These are phyloP conservation scores for Spodoptera exigua DNA, from an alignment of 2,888 invertebrate species.

Conservation along the genomic window DNA sequence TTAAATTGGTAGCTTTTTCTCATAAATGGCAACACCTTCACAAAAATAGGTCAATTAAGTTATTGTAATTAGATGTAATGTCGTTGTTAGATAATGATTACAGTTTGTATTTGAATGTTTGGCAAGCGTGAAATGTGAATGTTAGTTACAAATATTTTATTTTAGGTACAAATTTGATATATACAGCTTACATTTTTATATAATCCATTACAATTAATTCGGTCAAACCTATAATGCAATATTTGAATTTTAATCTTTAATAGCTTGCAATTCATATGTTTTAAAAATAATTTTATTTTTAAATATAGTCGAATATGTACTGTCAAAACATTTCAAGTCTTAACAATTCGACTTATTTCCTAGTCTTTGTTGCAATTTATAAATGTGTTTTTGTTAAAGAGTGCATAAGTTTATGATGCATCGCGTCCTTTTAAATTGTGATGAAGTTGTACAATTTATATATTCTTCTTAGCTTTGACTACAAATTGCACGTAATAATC, in stretches of 20 bases:
- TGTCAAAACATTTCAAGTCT: constrained; percentile 3
- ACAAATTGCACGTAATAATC: constrained; percentile 8
- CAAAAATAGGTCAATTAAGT: constrained; percentile 53
- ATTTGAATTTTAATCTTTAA: constrained; percentile 1
- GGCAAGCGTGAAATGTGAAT: constrained; percentile 25
- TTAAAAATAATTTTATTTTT: constrained; percentile 6
- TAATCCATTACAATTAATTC: constrained; percentile 23
- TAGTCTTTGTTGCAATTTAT: no score
- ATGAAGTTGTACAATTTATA: background rate
- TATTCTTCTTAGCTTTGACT: constrained; percentile 8
- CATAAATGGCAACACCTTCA: constrained; percentile 39
- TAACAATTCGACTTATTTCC: no score
- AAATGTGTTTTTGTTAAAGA: no score
- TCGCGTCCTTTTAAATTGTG: no score
- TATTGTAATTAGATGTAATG: constrained; percentile 48
- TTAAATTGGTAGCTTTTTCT: background rate
- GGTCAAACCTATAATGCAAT: constrained; percentile 5
- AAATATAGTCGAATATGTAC: constrained; percentile 12
- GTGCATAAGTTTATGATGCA: no score
- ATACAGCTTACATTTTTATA: constrained; percentile 43
- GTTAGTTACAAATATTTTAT: constrained; percentile 38
- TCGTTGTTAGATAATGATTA: constrained; percentile 29
- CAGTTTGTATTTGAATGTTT: constrained; percentile 41
- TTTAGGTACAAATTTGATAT: constrained; percentile 58
- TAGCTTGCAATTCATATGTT: constrained; percentile 19